A percentile compares a stretch with the other conserved stretches of the same genome.
Conservation (phyloP, 2,113 vertebrate genomes). For the Polypterus bichir region DNA sequence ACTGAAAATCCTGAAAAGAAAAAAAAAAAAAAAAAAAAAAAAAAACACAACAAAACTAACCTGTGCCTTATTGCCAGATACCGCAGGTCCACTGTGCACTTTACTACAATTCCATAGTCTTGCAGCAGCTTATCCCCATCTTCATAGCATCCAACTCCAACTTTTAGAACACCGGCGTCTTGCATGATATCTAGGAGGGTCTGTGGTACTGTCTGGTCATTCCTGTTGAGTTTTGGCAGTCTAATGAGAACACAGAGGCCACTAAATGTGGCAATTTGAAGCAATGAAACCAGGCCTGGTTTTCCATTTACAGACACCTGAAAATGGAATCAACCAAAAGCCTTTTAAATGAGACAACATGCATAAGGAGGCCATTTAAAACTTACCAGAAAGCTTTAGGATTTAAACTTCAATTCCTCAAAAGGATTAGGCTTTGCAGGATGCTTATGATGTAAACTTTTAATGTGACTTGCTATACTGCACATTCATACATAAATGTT, state of each 20-base stretch:
- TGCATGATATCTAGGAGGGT: conserved; percentile 61
- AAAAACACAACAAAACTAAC: conserved; percentile 42
- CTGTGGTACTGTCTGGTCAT: conserved; percentile 52
- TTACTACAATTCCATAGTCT: conserved; percentile 66
- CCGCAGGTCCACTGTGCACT: conserved; percentile 74
- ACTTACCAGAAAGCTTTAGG: too few relatives aligned
- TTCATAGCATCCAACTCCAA: conserved; percentile 85
- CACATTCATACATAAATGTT: too few relatives aligned
- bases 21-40: too few relatives aligned
- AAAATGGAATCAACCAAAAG: too few relatives aligned
- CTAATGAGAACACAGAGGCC: conserved; percentile 74
- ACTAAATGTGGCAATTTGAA: conserved; percentile 76
- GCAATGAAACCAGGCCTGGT: conserved; percentile 62
- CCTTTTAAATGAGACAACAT: too few relatives aligned
- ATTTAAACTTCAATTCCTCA: too few relatives aligned
- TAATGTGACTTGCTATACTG: too few relatives aligned
- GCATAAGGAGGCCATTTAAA: too few relatives aligned
- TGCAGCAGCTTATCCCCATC: conserved; percentile 71
- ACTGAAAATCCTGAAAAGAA: too few relatives aligned
- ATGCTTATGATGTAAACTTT: too few relatives aligned
- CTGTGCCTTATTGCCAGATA: conserved; percentile 71
- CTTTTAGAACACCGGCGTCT: conserved; percentile 67
- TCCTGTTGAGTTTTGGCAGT: conserved; percentile 51
- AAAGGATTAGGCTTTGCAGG: too few relatives aligned
- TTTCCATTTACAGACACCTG: conserved; percentile 74